Percentiles rank a stretch among this genome's conserved stretches.
Evolutionary conservation across 2,113 vertebrate species (phyloP).

Genomic region (Ailurus styani): DNA sequence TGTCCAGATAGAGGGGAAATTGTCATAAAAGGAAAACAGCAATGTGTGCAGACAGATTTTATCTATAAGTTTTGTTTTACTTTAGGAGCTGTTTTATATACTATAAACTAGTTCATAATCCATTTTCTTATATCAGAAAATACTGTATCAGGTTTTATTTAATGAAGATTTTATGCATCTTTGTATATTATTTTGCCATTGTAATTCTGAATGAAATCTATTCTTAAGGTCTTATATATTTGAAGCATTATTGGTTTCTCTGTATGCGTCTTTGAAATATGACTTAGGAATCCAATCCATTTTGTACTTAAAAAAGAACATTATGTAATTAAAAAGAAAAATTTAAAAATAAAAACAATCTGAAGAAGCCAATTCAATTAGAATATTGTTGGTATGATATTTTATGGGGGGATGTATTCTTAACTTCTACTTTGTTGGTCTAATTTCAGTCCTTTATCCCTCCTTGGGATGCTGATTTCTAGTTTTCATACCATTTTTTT

Average conservation of each 20-base stretch:
- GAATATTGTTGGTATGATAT: background rate
- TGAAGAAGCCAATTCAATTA: background rate
- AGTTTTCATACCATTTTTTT: background rate
- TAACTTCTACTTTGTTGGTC: background rate
- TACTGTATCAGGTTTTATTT: constrained; percentile 29
- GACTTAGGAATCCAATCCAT: background rate
- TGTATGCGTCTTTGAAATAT: background rate
- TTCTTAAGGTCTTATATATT: background rate
- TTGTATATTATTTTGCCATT: constrained; percentile 6
- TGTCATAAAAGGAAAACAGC: background rate
- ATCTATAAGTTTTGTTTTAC: background rate
- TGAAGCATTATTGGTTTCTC: background rate
- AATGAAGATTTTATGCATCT: constrained; percentile 29
- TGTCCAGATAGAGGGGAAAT: background rate
- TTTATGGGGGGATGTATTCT: background rate
- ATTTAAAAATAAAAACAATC: background rate
- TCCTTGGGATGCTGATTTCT: background rate
- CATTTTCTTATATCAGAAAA: background rate
- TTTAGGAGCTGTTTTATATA: background rate
- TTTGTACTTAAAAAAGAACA: background rate
- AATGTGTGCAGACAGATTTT: background rate
- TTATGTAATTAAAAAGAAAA: constrained; percentile 29
- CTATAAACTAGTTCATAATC: background rate
- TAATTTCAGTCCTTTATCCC: background rate
- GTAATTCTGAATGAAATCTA: background rate